phyloP scores from a whole-genome alignment of 2,797 vertebrate genomes.

The Sciaenops ocellatus region DNA sequence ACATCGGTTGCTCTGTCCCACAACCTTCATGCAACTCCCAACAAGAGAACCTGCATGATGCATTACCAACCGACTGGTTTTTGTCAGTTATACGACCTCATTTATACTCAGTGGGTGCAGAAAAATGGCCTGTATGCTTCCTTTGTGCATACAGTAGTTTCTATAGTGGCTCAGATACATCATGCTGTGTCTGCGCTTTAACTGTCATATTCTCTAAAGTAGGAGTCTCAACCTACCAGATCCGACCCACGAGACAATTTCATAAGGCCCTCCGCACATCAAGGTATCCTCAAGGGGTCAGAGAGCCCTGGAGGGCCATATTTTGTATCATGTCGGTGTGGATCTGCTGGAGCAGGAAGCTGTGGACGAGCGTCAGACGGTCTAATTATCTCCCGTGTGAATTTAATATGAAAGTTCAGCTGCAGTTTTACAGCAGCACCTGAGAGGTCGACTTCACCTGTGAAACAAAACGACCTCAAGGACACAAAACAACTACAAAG shows the following conservation, averaged over 20 bases:
- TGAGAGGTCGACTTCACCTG: too few species aligned
- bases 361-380: too few species aligned
- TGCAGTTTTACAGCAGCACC: too few species aligned
- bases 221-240: neutral
- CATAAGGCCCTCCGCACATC: neutral
- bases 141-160: neutral
- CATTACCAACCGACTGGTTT: neutral
- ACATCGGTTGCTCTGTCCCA: neutral
- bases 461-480: too few species aligned
- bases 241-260: neutral
- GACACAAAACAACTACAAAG: neutral
- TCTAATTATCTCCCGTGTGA: too few species aligned
- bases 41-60: neutral
- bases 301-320: too few species aligned
- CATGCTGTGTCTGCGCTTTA: neutral
- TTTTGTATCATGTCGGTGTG: neutral
- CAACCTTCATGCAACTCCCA: too few species aligned
- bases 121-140: constrained; percentile 9
- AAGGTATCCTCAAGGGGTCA: neutral
- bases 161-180: neutral
- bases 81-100: constrained; percentile 38
- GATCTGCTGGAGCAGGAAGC: too few species aligned
- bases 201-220: too few species aligned
- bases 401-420: too few species aligned
- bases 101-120: constrained; percentile 16